A percentile compares a stretch with the other conserved stretches of the same genome.
These are phyloP conservation scores for Noctuana brunneofusca DNA, from an alignment of 2,888 invertebrate genomes.

Conservation along the genomic window DNA sequence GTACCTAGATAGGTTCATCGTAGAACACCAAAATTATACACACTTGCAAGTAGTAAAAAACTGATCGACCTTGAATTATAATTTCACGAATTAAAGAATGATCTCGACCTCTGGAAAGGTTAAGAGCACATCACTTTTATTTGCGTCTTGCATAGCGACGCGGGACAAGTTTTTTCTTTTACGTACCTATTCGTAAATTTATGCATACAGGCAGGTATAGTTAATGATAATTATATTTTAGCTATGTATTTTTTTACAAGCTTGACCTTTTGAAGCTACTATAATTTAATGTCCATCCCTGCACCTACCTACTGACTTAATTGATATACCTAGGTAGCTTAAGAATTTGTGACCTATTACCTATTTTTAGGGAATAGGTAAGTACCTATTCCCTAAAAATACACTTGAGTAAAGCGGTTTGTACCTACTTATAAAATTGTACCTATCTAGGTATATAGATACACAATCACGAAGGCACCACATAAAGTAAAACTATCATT, in stretches of 20 bases:
- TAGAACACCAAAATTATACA: conserved; percentile 7
- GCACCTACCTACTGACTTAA: neutral
- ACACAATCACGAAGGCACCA: too few species aligned
- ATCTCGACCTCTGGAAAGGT: conserved; percentile 73
- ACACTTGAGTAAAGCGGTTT: too few species aligned
- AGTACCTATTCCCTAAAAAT: too few species aligned
- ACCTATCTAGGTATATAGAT: too few species aligned
- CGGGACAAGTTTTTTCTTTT: conserved; percentile 55
- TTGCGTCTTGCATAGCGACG: conserved; percentile 58
- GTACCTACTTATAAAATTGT: too few species aligned
- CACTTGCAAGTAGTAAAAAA: conserved; percentile 42
- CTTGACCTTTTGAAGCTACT: conserved; percentile 41
- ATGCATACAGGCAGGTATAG: conserved; percentile 41
- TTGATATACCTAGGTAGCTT: too few species aligned
- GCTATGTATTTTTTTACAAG: conserved; percentile 37
- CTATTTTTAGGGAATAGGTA: too few species aligned
- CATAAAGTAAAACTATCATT: too few species aligned
- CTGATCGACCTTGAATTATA: conserved; percentile 68
- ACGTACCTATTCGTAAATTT: conserved; percentile 42
- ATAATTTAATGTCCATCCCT: conserved; percentile 16
- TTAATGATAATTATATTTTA: conserved; percentile 42
- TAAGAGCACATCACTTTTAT: conserved; percentile 76
- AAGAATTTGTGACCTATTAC: too few species aligned
- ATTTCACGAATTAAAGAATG: conserved; percentile 70
- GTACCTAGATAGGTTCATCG: too few species aligned